A percentile compares a stretch with the other conserved stretches of the same genome.
Conservation (phyloP, 2,888 invertebrate genomes). For the Drosophila histrio region DNA sequence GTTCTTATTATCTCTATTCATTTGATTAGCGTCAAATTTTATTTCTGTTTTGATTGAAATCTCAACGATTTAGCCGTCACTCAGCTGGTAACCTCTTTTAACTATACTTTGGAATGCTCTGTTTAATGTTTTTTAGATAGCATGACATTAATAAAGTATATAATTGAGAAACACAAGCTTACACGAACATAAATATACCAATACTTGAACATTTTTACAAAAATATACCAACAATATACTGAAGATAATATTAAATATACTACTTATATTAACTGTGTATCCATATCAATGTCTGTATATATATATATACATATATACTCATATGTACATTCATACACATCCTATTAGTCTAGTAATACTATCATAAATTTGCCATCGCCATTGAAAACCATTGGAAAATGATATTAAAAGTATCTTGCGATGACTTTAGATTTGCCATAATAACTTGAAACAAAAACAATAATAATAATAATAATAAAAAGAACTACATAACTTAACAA, state of each 20-base stretch:
- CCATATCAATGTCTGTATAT: conserved; percentile 20
- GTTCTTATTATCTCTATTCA: background rate
- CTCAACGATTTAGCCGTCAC: conserved; percentile 39
- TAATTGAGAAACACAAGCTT: conserved; percentile 11
- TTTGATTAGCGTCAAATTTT: conserved; percentile 49
- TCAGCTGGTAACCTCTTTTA: conserved; percentile 30
- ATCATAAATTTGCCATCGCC: conserved; percentile 64
- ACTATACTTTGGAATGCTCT: conserved; percentile 30
- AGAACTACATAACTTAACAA: background rate
- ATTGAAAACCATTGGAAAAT: conserved; percentile 62
- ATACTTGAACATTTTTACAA: conserved; percentile 39
- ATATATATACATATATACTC: conserved; percentile 31
- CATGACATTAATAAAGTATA: background rate
- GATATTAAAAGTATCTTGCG: conserved; percentile 46
- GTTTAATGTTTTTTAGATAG: conserved; percentile 5
- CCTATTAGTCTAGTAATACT: conserved; percentile 33
- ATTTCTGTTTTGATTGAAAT: conserved; percentile 57
- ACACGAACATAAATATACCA: conserved; percentile 52
- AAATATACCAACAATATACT: conserved; percentile 70
- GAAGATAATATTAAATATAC: conserved; percentile 26
- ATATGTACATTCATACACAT: conserved; percentile 20
- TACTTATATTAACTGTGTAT: conserved; percentile 10
- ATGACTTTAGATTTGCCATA: conserved; percentile 41
- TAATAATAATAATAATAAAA: background rate
- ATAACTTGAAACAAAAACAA: background rate